Conservation (phyloP, 2,113 vertebrate species). For the Pygathrix nemaeus region DNA sequence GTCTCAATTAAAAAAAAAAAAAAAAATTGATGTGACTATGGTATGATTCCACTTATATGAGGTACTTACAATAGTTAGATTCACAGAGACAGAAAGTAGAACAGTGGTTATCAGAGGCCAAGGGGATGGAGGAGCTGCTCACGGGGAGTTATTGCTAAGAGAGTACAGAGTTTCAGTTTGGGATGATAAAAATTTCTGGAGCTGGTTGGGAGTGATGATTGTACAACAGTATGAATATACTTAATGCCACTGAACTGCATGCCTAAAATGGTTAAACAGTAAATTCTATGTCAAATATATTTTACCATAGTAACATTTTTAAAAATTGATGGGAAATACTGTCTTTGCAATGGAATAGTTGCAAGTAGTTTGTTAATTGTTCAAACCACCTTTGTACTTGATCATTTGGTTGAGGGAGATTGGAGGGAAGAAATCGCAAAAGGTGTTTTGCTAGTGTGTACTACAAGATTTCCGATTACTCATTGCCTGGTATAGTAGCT, state of each 20-base stretch:
- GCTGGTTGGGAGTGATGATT: too few species aligned
- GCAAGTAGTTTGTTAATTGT: background rate
- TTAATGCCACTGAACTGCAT: too few species aligned
- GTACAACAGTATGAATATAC: too few species aligned
- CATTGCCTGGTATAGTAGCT: background rate
- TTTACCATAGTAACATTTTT: background rate
- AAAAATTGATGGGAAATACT: background rate
- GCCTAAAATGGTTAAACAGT: too few species aligned
- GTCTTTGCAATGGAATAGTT: background rate
- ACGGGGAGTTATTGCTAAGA: background rate
- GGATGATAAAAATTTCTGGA: too few species aligned
- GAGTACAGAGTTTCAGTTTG: too few species aligned
- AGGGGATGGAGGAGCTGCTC: background rate
- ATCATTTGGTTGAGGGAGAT: background rate
- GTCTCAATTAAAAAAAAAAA: too few species aligned
- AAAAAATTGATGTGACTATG: too few species aligned
- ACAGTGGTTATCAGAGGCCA: background rate
- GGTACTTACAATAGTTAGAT: too few species aligned
- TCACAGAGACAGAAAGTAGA: background rate
- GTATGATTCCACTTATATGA: too few species aligned
- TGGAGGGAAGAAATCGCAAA: too few species aligned
- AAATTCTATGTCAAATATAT: too few species aligned
- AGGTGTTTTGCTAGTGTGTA: background rate
- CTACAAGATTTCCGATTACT: background rate
- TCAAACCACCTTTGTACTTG: background rate